Percentiles rank a stretch among this genome's conserved stretches.
Evolutionary conservation across 2,888 invertebrate species (phyloP).

Genomic region (Gortyna flavago): DNA sequence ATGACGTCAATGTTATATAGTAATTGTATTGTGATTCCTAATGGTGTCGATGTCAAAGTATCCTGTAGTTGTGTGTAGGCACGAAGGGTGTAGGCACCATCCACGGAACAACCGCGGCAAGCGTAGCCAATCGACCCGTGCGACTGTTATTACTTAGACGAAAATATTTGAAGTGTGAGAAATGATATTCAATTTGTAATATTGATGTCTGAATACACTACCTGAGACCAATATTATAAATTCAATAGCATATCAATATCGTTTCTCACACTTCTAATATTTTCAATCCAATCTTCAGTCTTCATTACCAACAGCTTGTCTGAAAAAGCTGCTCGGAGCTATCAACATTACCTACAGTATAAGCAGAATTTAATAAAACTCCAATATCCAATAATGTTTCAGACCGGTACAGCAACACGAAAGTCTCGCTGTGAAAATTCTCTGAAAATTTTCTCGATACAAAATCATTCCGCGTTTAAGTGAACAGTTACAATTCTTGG

Average conservation of each 20-base stretch:
- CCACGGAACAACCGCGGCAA: not conserved
- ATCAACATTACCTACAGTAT: constrained; percentile 47
- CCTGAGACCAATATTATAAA: constrained; percentile 5
- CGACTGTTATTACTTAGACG: not conserved
- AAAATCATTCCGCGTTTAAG: constrained; percentile 64
- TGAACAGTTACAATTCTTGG: constrained; percentile 44
- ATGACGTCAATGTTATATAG: constrained; percentile 54
- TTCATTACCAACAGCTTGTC: constrained; percentile 57
- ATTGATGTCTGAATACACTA: not conserved
- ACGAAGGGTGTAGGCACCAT: not conserved
- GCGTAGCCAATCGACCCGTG: not conserved
- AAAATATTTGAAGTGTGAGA: constrained; percentile 32
- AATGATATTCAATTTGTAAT: constrained; percentile 30
- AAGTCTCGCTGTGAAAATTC: constrained; percentile 57
- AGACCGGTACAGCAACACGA: constrained; percentile 38
- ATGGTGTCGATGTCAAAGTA: constrained; percentile 1
- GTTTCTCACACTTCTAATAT: constrained; percentile 30
- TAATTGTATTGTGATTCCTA: constrained; percentile 29
- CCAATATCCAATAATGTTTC: constrained; percentile 50
- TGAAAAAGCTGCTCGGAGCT: constrained; percentile 51
- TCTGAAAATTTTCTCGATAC: constrained; percentile 65
- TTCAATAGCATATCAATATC: constrained; percentile 23
- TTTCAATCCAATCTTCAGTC: constrained; percentile 49
- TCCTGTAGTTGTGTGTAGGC: not conserved
- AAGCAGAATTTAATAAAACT: constrained; percentile 65